Evolutionary conservation across 2,797 vertebrate genomes (phyloP).

Genomic region (Aldrovandia affinis): DNA sequence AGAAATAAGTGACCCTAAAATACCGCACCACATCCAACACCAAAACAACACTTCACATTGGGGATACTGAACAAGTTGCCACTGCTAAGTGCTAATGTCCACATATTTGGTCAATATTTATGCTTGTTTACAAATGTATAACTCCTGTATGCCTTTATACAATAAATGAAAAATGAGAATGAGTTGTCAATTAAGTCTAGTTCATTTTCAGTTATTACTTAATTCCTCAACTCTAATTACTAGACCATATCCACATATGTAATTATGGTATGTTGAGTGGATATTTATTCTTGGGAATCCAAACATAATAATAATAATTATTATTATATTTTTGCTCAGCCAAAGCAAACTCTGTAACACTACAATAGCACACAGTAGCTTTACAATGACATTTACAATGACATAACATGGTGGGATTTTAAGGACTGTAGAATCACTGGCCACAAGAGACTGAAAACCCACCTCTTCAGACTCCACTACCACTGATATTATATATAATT

Average conservation of each 20-base stretch:
- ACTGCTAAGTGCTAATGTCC: background rate
- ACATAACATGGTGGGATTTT: too few relatives aligned
- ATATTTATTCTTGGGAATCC: too few relatives aligned
- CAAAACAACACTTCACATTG: background rate
- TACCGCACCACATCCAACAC: background rate
- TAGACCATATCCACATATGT: background rate
- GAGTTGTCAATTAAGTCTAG: background rate
- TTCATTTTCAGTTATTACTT: background rate
- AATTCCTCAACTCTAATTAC: background rate
- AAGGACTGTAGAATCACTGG: background rate
- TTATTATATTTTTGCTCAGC: background rate
- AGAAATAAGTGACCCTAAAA: background rate
- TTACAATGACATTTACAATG: background rate
- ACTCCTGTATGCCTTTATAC: background rate
- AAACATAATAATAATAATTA: background rate
- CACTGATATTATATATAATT: too few relatives aligned
- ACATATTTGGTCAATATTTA: background rate
- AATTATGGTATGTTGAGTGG: background rate
- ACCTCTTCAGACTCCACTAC: too few relatives aligned
- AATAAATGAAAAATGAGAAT: background rate
- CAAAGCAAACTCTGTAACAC: background rate
- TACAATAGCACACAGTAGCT: background rate
- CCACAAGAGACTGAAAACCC: too few relatives aligned
- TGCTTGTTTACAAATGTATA: background rate
- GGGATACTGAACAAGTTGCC: background rate